phyloP scores from a whole-genome alignment of 2,113 vertebrate genomes.

The Mustela lutreola region DNA sequence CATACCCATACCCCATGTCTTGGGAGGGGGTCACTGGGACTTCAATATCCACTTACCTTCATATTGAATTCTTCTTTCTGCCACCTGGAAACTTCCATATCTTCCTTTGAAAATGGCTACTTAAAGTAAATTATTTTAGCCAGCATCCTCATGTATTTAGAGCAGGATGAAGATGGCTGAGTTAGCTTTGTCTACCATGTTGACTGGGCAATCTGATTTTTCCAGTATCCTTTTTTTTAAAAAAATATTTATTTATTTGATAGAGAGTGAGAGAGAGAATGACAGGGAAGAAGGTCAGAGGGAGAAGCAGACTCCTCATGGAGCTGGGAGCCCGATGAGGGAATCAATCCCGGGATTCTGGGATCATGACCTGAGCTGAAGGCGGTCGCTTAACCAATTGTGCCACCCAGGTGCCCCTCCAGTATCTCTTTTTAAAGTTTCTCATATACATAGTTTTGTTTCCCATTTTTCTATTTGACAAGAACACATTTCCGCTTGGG shows the following conservation, averaged over 20 bases:
- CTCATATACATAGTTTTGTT: not conserved
- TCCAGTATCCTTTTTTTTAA: not conserved
- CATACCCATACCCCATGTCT: not conserved
- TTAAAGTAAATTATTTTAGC: conserved; percentile 49
- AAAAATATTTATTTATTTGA: too few relatives aligned
- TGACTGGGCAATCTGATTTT: not conserved
- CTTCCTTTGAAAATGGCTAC: not conserved
- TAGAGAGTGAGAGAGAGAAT: too few relatives aligned
- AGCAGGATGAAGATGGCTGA: not conserved
- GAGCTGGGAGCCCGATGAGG: too few relatives aligned
- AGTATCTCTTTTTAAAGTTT: not conserved
- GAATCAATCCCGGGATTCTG: too few relatives aligned
- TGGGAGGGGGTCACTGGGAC: not conserved
- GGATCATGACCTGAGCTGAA: too few relatives aligned
- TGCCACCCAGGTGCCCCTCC: too few relatives aligned
- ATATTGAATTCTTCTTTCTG: not conserved
- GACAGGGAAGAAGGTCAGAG: too few relatives aligned
- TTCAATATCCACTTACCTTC: conserved; percentile 5
- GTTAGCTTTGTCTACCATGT: not conserved
- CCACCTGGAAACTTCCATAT: not conserved
- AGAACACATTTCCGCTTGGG: not conserved
- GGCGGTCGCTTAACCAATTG: too few relatives aligned
- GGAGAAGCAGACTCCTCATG: too few relatives aligned
- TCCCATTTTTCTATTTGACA: conserved; percentile 25
- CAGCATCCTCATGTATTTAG: not conserved